Conservation (phyloP, 2,888 invertebrate species). For the Eulithis prunata region DNA sequence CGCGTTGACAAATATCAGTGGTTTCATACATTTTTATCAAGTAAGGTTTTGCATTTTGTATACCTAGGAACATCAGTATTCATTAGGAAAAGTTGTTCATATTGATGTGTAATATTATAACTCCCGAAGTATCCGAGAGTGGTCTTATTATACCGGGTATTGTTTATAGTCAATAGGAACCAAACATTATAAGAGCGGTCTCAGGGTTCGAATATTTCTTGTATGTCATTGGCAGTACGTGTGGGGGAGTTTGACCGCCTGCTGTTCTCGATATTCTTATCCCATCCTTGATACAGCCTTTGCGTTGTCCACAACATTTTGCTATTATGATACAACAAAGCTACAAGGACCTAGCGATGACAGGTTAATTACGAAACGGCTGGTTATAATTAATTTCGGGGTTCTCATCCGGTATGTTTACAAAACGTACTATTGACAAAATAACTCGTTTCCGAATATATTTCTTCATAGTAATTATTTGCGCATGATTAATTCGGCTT, state of each 20-base stretch:
- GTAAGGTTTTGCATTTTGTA: too few species aligned
- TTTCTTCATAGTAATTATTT: conserved; percentile 20
- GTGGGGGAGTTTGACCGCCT: neutral
- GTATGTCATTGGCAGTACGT: neutral
- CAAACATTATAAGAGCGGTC: too few species aligned
- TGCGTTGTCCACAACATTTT: conserved; percentile 44
- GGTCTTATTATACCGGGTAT: too few species aligned
- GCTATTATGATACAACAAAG: conserved; percentile 42
- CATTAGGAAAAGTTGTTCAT: too few species aligned
- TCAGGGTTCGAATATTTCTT: too few species aligned
- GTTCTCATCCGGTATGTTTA: conserved; percentile 48
- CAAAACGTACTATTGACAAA: conserved; percentile 34
- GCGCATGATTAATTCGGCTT: conserved; percentile 13
- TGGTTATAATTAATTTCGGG: conserved; percentile 48
- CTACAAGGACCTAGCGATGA: conserved; percentile 60
- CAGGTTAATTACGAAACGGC: conserved; percentile 55
- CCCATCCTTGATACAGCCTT: conserved; percentile 24
- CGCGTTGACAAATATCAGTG: too few species aligned
- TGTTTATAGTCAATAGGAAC: too few species aligned
- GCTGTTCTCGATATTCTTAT: neutral
- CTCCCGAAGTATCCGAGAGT: too few species aligned
- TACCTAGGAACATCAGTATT: too few species aligned
- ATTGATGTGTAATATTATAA: too few species aligned
- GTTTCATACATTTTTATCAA: too few species aligned
- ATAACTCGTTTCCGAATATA: conserved; percentile 27